These are phyloP conservation scores for Dendrolimus pini DNA, from an alignment of 2,888 invertebrate genomes.

Conservation along the genomic window DNA sequence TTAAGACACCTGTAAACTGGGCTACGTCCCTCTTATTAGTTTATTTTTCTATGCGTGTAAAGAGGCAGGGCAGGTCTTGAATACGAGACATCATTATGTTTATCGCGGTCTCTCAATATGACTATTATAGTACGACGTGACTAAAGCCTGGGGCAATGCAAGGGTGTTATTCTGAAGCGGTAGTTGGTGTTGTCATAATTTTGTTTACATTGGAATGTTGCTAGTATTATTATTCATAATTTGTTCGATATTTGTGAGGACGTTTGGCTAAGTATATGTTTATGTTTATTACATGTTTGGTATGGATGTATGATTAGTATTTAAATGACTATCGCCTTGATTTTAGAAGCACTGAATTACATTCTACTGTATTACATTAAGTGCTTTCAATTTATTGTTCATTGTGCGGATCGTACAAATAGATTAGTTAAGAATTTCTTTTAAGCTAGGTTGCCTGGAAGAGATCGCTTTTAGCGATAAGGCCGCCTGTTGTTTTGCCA, in stretches of 20 bases:
- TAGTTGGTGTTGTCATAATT: conserved; percentile 32
- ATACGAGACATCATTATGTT: conserved; percentile 28
- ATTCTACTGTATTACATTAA: too few relatives aligned
- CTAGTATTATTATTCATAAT: conserved; percentile 23
- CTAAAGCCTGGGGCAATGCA: conserved; percentile 32
- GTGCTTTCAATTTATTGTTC: too few relatives aligned
- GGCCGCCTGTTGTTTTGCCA: too few relatives aligned
- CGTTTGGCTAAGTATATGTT: conserved; percentile 6
- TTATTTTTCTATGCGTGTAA: conserved; percentile 3
- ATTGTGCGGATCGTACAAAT: too few relatives aligned
- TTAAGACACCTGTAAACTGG: conserved; percentile 24
- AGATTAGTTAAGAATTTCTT: too few relatives aligned
- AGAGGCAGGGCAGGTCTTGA: conserved; percentile 18
- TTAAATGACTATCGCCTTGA: neutral
- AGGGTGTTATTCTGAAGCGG: conserved; percentile 38
- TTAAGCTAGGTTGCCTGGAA: too few relatives aligned
- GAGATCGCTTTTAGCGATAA: too few relatives aligned
- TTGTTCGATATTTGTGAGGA: conserved; percentile 13
- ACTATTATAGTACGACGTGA: conserved; percentile 44
- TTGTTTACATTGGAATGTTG: conserved; percentile 42
- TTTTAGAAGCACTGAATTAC: neutral
- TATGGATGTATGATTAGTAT: conserved; percentile 1
- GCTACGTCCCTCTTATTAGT: conserved; percentile 4
- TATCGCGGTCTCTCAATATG: conserved; percentile 44
- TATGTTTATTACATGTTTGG: conserved; percentile 1